These are phyloP conservation scores for Connochaetes taurinus DNA, from an alignment of 2,113 vertebrate genomes.

Conservation along the genomic window DNA sequence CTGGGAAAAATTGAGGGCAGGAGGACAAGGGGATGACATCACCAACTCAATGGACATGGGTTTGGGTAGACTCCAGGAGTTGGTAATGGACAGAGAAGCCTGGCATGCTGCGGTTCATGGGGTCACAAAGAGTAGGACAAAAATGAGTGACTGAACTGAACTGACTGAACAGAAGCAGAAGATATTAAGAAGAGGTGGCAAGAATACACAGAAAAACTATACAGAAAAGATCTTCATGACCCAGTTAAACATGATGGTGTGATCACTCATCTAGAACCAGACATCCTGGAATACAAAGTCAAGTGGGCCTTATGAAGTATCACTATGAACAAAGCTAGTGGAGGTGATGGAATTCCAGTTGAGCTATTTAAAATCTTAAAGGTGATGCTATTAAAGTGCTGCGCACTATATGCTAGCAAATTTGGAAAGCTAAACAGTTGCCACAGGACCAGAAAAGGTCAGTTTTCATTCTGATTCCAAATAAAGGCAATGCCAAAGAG, in stretches of 20 bases:
- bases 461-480: not conserved
- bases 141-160: no score
- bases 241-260: not conserved
- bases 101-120: no score
- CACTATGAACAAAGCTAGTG: not conserved
- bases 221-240: not conserved
- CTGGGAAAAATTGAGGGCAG: no score
- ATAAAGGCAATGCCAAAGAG: not conserved
- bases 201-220: not conserved
- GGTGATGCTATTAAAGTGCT: not conserved
- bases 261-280: not conserved
- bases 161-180: not conserved
- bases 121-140: no score
- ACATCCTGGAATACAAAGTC: not conserved
- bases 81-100: no score
- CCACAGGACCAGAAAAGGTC: not conserved
- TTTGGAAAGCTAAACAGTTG: not conserved
- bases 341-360: not conserved
- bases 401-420: not conserved
- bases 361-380: not conserved
- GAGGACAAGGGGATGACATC: no score
- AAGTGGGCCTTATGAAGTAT: not conserved
- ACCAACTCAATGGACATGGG: no score
- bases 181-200: not conserved
- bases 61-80: no score